These are phyloP conservation scores for Condylura cristata DNA, from an alignment of 2,113 vertebrate species.

Conservation along the genomic window DNA sequence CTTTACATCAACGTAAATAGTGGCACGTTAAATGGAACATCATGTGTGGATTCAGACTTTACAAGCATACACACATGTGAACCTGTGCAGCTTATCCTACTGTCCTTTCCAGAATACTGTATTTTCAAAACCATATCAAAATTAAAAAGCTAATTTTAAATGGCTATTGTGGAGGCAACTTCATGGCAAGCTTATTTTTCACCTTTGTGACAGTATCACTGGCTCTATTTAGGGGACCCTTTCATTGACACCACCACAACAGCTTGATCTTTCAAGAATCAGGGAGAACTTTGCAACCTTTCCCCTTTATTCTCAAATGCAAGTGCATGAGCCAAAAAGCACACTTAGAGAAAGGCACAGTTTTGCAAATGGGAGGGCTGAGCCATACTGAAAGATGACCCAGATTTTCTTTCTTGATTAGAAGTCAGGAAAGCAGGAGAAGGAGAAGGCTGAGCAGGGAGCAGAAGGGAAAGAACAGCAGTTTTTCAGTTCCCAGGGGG, in stretches of 20 bases:
- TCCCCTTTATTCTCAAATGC: background rate
- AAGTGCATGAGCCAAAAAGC: background rate
- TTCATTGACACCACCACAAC: background rate
- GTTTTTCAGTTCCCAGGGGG: background rate
- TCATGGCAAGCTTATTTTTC: background rate
- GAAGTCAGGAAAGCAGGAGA: background rate
- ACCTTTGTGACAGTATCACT: background rate
- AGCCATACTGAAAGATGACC: background rate
- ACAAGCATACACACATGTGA: background rate
- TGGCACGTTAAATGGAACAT: background rate
- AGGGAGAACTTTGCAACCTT: background rate
- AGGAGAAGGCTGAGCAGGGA: background rate
- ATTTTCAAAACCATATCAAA: slow-evolving; percentile 24
- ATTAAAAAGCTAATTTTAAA: background rate
- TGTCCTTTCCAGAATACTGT: background rate
- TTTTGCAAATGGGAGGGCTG: background rate
- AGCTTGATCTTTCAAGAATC: background rate
- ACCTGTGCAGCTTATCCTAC: background rate
- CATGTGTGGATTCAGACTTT: background rate
- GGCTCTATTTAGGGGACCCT: background rate
- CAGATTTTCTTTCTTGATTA: background rate
- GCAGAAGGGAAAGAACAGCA: background rate
- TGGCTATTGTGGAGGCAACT: background rate
- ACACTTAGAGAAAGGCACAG: background rate
- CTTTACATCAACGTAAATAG: background rate